Evolutionary conservation across 2,888 invertebrate species (phyloP), one percentile per base, ranked within the genome.

Genomic region (Ommatoiulus sabulosus): DNA sequence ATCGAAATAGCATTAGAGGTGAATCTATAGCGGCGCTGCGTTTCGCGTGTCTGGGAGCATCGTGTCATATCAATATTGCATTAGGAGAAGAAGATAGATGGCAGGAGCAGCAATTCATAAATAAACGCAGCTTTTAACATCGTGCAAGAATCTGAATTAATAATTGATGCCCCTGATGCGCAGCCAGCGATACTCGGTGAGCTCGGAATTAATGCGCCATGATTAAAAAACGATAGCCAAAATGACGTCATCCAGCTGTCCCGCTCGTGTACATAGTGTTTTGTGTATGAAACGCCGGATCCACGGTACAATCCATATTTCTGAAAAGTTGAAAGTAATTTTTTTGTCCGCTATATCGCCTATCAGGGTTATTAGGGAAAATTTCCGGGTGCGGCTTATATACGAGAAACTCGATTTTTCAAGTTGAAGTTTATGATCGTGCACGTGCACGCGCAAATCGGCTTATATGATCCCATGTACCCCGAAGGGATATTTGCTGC

Each of bases 41-140:
- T 52, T 52, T 35, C 35, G 80, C 80, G 80, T 80, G 80, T 80
- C 80, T 80, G 80, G 15, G 80, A 80, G 80, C 80, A 86, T 86
- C 86, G 80, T 87, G 87, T 87, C 87, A 72, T 72, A 87, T 87
- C 72, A 87, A 87, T 87, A 57, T 87, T 87, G 44, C 63, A 87
- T 87, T 63, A 72, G 87, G 44, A 46, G 86, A 44, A 57, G 87
- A 48, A 72, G 63, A 87, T 57, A 87, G 87, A 87, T 87, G 63
- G 87, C 48, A 24, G 87, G 12, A 48, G 87, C 72, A 17, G 44
- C 87, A 52, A 87, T 87, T 87, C 87, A 87, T 87, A 87, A 87
- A 87, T 87, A 87, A 87, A 57, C 87, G 87, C 80, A 24, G 87
- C 87, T 72, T 87, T 87, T 87, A 87, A 87, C 87, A 87, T 87